A percentile compares a stretch with the other conserved stretches of the same genome.
phyloP scores from a whole-genome alignment of 2,797 vertebrate genomes.

The Fundulus diaphanus region DNA sequence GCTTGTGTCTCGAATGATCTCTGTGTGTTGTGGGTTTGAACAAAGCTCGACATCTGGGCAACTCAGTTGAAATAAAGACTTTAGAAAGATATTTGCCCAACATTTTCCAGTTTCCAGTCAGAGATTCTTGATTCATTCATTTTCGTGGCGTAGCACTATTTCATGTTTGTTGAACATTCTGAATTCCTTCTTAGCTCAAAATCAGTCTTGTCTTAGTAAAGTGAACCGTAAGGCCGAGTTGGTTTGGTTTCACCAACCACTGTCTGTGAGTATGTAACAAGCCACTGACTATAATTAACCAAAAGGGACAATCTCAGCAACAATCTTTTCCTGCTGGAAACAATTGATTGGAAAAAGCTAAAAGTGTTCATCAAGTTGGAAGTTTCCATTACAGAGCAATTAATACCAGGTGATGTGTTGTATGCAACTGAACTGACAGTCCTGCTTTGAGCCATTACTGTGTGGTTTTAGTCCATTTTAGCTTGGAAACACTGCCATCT shows the following conservation, averaged over 20 bases:
- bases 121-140: conserved; percentile 65
- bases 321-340: neutral
- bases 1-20: conserved; percentile 4
- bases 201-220: conserved; percentile 6
- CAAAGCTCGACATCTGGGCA: neutral
- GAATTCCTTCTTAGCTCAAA: conserved; percentile 20
- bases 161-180: conserved; percentile 23
- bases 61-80: conserved; percentile 21
- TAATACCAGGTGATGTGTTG: neutral
- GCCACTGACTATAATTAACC: neutral
- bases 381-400: neutral
- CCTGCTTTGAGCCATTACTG: neutral
- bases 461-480: neutral
- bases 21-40: conserved; percentile 2
- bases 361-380: conserved; percentile 18
- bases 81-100: conserved; percentile 47
- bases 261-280: neutral
- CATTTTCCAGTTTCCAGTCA: conserved; percentile 66
- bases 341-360: neutral
- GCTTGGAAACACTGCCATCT: conserved; percentile 62
- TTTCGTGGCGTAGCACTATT: conserved; percentile 48
- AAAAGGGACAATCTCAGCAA: neutral
- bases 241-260: conserved; percentile 1
- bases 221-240: conserved; percentile 1
- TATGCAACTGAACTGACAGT: neutral